A percentile compares a stretch with the other conserved stretches of the same genome.
phyloP scores from a whole-genome alignment of 2,888 invertebrate species.

The Endotricha flammealis region DNA sequence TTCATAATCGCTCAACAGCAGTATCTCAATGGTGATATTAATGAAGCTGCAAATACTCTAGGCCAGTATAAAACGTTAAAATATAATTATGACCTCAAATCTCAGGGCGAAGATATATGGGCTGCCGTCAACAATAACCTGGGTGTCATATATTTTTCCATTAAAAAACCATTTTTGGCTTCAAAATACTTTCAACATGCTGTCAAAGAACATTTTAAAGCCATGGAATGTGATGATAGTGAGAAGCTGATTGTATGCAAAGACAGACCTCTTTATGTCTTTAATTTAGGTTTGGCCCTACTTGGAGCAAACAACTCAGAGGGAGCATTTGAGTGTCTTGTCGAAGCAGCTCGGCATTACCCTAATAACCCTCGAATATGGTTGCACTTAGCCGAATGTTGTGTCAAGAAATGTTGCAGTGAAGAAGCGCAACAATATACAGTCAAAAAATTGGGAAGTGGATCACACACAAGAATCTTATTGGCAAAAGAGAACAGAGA shows the following conservation, averaged over 20 bases:
- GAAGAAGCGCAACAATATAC: slow-evolving; percentile 69
- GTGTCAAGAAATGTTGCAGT: slow-evolving; percentile 83
- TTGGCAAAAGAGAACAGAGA: slow-evolving; percentile 59
- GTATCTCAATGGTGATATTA: slow-evolving; percentile 62
- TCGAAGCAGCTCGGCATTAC: slow-evolving; percentile 90
- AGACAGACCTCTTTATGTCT: slow-evolving; percentile 82
- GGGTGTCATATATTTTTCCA: slow-evolving; percentile 87
- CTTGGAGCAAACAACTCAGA: slow-evolving; percentile 88
- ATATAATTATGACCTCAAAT: slow-evolving; percentile 56
- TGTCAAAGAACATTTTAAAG: slow-evolving; percentile 82
- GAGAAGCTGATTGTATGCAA: slow-evolving; percentile 58
- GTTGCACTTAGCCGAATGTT: slow-evolving; percentile 95
- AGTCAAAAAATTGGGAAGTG: slow-evolving; percentile 65
- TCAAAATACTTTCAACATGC: slow-evolving; percentile 89
- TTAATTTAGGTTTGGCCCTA: slow-evolving; percentile 90
- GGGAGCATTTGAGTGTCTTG: slow-evolving; percentile 94
- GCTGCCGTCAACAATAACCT: slow-evolving; percentile 86
- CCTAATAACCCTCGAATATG: slow-evolving; percentile 94
- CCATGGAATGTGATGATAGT: slow-evolving; percentile 61
- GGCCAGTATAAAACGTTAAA: slow-evolving; percentile 57
- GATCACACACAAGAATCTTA: slow-evolving; percentile 62
- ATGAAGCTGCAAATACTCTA: slow-evolving; percentile 56
- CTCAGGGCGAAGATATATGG: slow-evolving; percentile 71
- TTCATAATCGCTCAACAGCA: slow-evolving; percentile 67
- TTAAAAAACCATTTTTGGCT: slow-evolving; percentile 89